Percentiles rank a stretch among this genome's conserved stretches.
These are phyloP conservation scores for Aspiorhynchus laticeps DNA, from an alignment of 2,113 vertebrate genomes.

Conservation along the genomic window DNA sequence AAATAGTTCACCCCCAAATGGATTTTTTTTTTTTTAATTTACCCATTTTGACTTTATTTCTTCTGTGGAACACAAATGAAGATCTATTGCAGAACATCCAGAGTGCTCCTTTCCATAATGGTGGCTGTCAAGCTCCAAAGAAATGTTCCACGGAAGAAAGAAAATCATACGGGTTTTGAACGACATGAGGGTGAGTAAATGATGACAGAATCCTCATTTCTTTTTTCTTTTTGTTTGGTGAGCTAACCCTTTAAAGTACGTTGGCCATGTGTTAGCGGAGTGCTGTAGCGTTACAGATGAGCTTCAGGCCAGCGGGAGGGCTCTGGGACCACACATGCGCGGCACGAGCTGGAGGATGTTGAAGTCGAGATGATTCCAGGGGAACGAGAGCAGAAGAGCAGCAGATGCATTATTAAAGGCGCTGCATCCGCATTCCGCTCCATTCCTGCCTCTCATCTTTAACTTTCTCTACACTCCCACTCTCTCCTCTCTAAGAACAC, in stretches of 20 bases:
- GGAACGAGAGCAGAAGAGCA: conserved; percentile 25
- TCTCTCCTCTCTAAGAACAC: conserved; percentile 15
- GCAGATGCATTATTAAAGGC: conserved; percentile 27
- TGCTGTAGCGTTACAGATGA: not conserved
- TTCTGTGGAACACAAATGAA: not conserved
- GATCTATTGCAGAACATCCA: not conserved
- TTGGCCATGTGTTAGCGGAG: not conserved
- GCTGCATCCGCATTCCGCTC: conserved; percentile 22
- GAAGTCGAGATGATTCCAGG: not conserved
- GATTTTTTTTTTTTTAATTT: not conserved
- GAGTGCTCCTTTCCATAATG: not conserved
- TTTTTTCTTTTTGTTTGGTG: not conserved
- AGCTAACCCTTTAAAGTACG: not conserved
- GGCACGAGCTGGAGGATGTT: not conserved
- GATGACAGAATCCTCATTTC: conserved; percentile 3
- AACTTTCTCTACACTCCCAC: conserved; percentile 31
- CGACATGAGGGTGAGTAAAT: not conserved
- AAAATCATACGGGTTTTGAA: not conserved
- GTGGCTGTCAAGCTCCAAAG: not conserved
- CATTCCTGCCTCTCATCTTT: conserved; percentile 10
- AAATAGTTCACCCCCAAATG: not conserved
- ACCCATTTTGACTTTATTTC: not conserved
- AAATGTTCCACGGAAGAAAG: not conserved
- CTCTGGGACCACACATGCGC: conserved; percentile 1
- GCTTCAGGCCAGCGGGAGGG: not conserved